Base-by-base conservation (phyloP, 2,888 invertebrate species). In the Magallana nippona region DNA sequence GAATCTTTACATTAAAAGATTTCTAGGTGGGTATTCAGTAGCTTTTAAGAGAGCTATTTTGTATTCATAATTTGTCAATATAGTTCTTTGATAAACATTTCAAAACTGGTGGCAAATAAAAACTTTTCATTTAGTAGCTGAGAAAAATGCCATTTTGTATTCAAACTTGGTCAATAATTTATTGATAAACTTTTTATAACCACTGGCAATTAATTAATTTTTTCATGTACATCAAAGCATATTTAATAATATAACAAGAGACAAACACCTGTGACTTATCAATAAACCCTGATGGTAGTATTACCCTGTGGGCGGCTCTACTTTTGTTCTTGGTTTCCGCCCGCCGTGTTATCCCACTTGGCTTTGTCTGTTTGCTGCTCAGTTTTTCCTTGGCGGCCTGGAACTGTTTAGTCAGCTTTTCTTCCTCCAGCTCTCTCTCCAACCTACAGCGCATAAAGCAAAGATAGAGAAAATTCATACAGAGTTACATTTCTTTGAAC, bases 341-440 rank as follows among this genome's bases (percentile, higher is more conserved):
- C 55, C 60, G 15, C 19, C 82, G 32, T 55, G 55, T 13, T 0
- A 19, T 55, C 27, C 27, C 56, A 27, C n/a, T 82, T n/a, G 62
- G 44, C 13, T 22, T 60, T 2, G 22, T 13, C 19, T 71, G 62
- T 44, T 58, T 71, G 10, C 44, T 44, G 32, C 17, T 15, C 13
- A 71, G n/a, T 71, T 82, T 82, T 17, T 82, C 82, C 22, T 56
- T 63, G 10, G 60, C 44, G 3, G 78, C 77, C 57, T 78, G 56
- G 22, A 62, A 78, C 79, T 84, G 78, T 82, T 79, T 82, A 13
- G 44, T 77, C 22, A 82, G 63, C 32, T 57, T 84, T 57, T 84
- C 82, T 1, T 84, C 82, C 19, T 82, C 79, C 32, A 84, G 56
- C 27, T 60, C 56, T 84, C 84, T 62, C 55, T 84, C 79, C 17